Percentiles rank a stretch among this genome's conserved stretches.
phyloP scores from a whole-genome alignment of 2,797 vertebrate species.

The Nyctibius grandis region DNA sequence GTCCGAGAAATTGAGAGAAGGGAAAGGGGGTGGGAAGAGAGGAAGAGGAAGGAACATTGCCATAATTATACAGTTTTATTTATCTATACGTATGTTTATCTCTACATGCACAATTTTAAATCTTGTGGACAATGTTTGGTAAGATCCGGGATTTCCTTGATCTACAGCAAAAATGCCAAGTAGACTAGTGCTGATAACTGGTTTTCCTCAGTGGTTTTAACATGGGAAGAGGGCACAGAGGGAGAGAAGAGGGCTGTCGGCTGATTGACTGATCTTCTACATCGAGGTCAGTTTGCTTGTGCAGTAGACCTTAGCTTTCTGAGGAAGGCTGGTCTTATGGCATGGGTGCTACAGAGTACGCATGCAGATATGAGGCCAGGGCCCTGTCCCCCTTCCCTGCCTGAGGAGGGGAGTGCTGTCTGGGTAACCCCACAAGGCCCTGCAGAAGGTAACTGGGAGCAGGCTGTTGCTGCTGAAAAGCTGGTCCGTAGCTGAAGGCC shows the following conservation, averaged over 20 bases:
- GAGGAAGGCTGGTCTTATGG: fast-evolving
- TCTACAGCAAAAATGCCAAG: neutral
- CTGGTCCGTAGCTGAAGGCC: neutral
- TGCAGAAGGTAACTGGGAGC: neutral
- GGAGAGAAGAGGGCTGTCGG: neutral
- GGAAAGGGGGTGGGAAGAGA: neutral
- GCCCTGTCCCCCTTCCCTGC: neutral
- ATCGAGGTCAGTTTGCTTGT: neutral
- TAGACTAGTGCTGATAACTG: neutral
- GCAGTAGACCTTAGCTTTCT: neutral
- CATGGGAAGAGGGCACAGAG: neutral
- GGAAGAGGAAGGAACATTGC: constrained; percentile 21
- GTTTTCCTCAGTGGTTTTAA: neutral
- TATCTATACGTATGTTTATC: neutral
- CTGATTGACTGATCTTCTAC: neutral
- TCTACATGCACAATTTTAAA: neutral
- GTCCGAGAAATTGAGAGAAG: constrained; percentile 32
- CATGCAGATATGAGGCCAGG: neutral
- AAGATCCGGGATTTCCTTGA: neutral
- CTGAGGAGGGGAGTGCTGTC: fast-evolving
- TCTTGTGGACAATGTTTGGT: neutral
- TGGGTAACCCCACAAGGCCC: neutral
- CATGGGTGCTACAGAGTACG: fast-evolving
- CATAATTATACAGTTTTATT: neutral
- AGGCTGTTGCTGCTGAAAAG: neutral